A percentile compares a stretch with the other conserved stretches of the same genome.
These are phyloP conservation scores for Micromys minutus DNA, from an alignment of 2,113 vertebrate species.

Conservation along the genomic window DNA sequence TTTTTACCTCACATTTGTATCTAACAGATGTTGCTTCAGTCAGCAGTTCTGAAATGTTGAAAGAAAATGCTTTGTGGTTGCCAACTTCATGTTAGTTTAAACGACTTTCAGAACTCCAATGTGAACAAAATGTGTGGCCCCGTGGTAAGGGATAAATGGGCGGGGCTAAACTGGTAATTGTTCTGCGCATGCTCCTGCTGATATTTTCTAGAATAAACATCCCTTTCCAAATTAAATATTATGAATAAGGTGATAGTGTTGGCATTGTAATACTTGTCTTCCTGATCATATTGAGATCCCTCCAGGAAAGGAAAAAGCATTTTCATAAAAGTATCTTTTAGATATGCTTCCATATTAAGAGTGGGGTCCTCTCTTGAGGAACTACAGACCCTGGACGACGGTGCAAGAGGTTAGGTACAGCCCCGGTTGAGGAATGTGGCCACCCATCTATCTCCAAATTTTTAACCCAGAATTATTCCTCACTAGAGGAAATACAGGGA, in stretches of 20 bases:
- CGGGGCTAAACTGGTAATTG: background rate
- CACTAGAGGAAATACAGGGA: no score
- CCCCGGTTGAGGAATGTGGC: no score
- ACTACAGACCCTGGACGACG: accelerated
- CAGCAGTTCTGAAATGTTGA: slow-evolving; percentile 33
- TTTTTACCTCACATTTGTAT: background rate
- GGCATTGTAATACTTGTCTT: background rate
- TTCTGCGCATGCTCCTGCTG: background rate
- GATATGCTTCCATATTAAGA: background rate
- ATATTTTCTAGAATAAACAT: background rate
- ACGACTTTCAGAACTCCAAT: slow-evolving; percentile 8
- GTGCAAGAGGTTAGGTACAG: accelerated
- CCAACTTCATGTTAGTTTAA: background rate
- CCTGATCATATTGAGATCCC: background rate
- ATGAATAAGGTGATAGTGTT: background rate
- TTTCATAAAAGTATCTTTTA: background rate
- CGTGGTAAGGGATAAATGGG: background rate
- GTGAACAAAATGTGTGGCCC: background rate
- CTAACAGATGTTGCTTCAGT: slow-evolving; percentile 39
- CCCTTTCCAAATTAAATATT: background rate
- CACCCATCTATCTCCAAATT: no score
- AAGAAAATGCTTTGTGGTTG: background rate
- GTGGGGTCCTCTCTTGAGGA: background rate
- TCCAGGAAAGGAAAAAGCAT: background rate
- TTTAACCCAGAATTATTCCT: no score